Conservation (phyloP, 2,113 vertebrate species). For the Pionites leucogaster region DNA sequence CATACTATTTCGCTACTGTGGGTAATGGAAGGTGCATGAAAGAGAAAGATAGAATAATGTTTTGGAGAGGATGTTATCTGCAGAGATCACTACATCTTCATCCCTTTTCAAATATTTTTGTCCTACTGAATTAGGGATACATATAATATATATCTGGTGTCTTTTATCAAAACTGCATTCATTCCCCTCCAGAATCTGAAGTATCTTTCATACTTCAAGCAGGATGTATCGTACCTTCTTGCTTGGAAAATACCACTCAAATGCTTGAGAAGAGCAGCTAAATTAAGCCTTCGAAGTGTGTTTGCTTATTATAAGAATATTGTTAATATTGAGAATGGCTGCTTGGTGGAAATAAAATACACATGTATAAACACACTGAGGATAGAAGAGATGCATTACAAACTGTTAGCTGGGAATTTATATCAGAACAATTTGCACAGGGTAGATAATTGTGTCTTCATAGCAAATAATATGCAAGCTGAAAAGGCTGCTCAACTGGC, state of each 20-base stretch:
- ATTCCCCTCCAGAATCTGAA: background rate
- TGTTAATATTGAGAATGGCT: background rate
- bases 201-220: background rate
- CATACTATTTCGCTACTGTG: background rate
- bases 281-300: background rate
- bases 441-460: background rate
- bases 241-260: background rate
- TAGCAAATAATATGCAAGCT: background rate
- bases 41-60: background rate
- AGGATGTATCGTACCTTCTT: background rate
- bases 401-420: background rate
- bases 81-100: background rate
- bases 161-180: background rate
- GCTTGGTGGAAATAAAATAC: background rate
- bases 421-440: background rate
- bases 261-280: background rate
- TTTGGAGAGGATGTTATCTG: background rate
- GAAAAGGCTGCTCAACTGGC: background rate
- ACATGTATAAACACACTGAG: background rate
- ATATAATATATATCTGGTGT: fast-evolving
- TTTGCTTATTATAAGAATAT: background rate
- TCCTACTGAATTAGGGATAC: background rate
- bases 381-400: background rate
- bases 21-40: background rate
- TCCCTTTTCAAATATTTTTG: background rate